Conservation (phyloP, 2,888 invertebrate genomes). For the Tricholauxania praeusta region DNA sequence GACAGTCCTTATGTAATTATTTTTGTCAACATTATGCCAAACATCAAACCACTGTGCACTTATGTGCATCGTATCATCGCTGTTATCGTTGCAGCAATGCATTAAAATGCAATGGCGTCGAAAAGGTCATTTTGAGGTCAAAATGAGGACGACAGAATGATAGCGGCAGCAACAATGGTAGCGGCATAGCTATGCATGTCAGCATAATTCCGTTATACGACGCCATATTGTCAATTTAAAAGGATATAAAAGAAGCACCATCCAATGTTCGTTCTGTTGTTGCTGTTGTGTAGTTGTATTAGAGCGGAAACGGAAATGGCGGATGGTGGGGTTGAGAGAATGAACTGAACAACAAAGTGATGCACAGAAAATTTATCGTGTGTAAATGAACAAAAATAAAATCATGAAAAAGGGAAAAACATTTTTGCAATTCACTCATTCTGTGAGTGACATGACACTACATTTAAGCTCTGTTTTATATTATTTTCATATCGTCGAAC, state of each 20-base stretch:
- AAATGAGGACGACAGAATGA: neutral
- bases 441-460: slow-evolving; percentile 20
- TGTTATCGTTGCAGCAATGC: slow-evolving; percentile 12
- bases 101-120: slow-evolving; percentile 20
- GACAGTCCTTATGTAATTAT: too few relatives aligned
- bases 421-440: slow-evolving; percentile 31
- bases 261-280: neutral
- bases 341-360: neutral
- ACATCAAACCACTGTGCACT: too few relatives aligned
- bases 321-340: neutral
- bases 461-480: slow-evolving; percentile 17
- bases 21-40: too few relatives aligned
- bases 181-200: neutral
- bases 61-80: too few relatives aligned
- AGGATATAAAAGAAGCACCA: neutral
- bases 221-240: slow-evolving; percentile 22
- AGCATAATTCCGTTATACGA: slow-evolving; percentile 16
- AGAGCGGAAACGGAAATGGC: neutral
- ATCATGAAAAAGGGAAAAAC: slow-evolving; percentile 50
- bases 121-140: slow-evolving; percentile 27
- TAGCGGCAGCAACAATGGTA: neutral
- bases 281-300: slow-evolving; percentile 2
- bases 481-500: slow-evolving; percentile 9
- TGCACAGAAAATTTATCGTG: slow-evolving; percentile 16
- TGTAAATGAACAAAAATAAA: slow-evolving; percentile 33